phyloP scores from a whole-genome alignment of 2,113 vertebrate genomes.

The Grus americana region DNA sequence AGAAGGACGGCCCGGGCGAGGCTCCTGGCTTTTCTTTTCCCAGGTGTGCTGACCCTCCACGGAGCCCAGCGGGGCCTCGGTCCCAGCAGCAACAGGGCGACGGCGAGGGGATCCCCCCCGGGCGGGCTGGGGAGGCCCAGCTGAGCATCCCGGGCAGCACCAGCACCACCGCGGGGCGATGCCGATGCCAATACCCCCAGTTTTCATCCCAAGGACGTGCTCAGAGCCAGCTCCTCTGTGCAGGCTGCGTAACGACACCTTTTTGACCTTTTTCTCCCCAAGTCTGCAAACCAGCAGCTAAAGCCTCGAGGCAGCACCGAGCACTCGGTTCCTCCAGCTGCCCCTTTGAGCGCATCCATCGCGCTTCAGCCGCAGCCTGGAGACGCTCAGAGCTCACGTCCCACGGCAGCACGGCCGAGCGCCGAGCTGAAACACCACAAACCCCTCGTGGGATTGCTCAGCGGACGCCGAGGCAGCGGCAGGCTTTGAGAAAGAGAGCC shows the following conservation, averaged over 20 bases:
- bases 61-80: rapidly evolving
- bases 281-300: not conserved
- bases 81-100: rapidly evolving
- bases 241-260: rapidly evolving
- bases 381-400: not conserved
- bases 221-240: not conserved
- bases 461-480: not conserved
- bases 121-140: rapidly evolving
- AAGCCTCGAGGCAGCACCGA: rapidly evolving
- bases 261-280: not conserved
- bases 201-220: not conserved
- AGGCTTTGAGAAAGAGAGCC: not conserved
- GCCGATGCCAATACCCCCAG: not conserved
- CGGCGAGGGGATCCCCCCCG: rapidly evolving
- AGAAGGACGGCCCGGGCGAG: rapidly evolving
- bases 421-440: not conserved
- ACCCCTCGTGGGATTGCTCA: not conserved
- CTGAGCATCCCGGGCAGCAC: not conserved
- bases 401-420: rapidly evolving
- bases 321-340: rapidly evolving
- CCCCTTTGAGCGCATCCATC: not conserved
- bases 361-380: not conserved
- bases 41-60: rapidly evolving
- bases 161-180: rapidly evolving
- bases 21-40: not conserved